Percentiles rank a stretch among this genome's conserved stretches.
These are phyloP conservation scores for Pseudotriccus pelzelni DNA, from an alignment of 2,797 vertebrate species.

Conservation along the genomic window DNA sequence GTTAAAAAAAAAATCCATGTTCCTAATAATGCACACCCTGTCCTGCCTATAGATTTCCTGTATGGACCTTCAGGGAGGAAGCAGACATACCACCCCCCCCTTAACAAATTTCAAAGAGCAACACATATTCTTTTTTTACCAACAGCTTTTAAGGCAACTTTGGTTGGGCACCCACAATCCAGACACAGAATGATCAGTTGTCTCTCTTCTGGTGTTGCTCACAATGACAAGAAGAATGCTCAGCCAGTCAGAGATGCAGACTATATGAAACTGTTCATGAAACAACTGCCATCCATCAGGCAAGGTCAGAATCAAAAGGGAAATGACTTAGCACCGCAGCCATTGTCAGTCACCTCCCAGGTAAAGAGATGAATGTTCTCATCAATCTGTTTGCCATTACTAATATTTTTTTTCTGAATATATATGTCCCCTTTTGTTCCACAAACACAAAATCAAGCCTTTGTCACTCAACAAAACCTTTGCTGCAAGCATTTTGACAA, in stretches of 20 bases:
- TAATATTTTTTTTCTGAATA: background rate
- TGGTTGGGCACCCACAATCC: background rate
- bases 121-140: background rate
- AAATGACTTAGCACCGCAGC: background rate
- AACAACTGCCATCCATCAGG: background rate
- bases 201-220: background rate
- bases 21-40: background rate
- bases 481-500: background rate
- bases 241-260: background rate
- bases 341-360: background rate
- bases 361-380: background rate
- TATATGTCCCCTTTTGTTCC: background rate
- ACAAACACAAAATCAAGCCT: background rate
- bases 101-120: background rate
- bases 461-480: background rate
- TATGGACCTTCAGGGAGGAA: background rate
- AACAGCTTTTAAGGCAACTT: background rate
- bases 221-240: rapidly evolving
- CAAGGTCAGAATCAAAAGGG: background rate
- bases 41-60: background rate
- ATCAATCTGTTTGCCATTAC: background rate
- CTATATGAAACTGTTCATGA: background rate
- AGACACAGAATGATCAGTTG: background rate
- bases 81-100: rapidly evolving
- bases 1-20: background rate